Base-by-base conservation (phyloP, 2,113 vertebrate species). In the Malaclemys terrapin region DNA sequence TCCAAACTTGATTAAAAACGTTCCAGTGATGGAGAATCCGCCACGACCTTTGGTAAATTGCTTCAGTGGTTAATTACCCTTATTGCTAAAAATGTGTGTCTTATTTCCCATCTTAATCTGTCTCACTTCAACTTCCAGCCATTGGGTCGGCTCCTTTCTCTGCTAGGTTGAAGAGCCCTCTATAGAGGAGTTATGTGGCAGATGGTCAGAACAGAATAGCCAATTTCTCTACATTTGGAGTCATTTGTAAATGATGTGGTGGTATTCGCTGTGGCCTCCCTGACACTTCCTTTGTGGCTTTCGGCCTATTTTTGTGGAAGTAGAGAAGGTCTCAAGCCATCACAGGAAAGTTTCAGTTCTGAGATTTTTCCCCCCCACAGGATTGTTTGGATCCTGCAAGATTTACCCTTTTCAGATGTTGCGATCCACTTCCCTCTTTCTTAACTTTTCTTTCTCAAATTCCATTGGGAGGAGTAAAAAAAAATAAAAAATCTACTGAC, bases 371-470 rank as follows among this genome's bases (percentile, higher is more conserved):
- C 78, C 81, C 87, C 57, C 91, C 11, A 35, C 31, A 13, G 22
- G 62, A 85, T 29, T 42, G 53, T 57, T 91, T 80, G 79, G n/a
- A 76, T n/a, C 80, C 10, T 87, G 5, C 38, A 79, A 47, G 31
- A 54, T 9, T 85, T 65, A 20, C 87, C n/a, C 38, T 1, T 91
- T 13, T 20, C 82, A 88, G n/a, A 81, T 90, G 22, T 42, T 91
- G 17, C 0, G 0, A 1, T 20, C 13, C 90, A 25, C 25, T 5
- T 76, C 72, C 3, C 19, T 89, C 12, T 7, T 0, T 1, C 76
- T 82, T 89, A 27, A 12, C 1, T 57, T 92, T 45, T 87, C 57
- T 83, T 31, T 3, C 22, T 93, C 3, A 10, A 25, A 84, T n/a
- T 90, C 4, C 62, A 75, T 5, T 65, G 57, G 85, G 38, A 93